These are phyloP conservation scores for Apeira syringaria DNA, from an alignment of 2,888 invertebrate genomes.

Conservation along the genomic window DNA sequence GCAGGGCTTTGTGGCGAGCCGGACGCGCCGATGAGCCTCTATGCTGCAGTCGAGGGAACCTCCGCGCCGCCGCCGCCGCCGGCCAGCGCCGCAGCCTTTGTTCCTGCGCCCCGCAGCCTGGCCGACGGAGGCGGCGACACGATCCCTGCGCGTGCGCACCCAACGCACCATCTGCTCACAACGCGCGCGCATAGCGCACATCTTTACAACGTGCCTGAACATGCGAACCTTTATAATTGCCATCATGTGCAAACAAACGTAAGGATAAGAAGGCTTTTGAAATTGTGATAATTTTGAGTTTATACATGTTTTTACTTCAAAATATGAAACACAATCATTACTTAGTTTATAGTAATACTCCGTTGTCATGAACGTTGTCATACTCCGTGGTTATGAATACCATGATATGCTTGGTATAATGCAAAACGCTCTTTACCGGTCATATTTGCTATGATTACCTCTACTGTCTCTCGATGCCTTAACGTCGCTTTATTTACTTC, in stretches of 20 bases:
- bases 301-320: too few species aligned
- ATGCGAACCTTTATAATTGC: conserved; percentile 12
- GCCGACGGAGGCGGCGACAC: conserved; percentile 23
- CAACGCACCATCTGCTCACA: conserved; percentile 31
- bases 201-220: conserved; percentile 10
- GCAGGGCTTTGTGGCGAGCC: conserved; percentile 80
- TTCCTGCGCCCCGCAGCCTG: conserved; percentile 26
- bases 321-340: too few species aligned
- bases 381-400: too few species aligned
- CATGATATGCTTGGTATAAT: too few species aligned
- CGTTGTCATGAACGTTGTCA: too few species aligned
- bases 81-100: conserved; percentile 36
- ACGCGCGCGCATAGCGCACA: conserved; percentile 9
- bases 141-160: conserved; percentile 43
- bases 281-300: too few species aligned
- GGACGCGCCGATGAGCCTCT: conserved; percentile 77
- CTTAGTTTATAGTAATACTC: too few species aligned
- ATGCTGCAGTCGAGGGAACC: conserved; percentile 60
- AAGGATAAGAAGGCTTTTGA: too few species aligned
- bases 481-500: too few species aligned
- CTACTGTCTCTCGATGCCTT: too few species aligned
- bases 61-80: conserved; percentile 31
- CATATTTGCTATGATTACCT: too few species aligned
- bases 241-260: conserved; percentile 1
- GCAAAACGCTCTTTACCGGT: too few species aligned